A percentile compares a stretch with the other conserved stretches of the same genome.
Evolutionary conservation across 2,888 invertebrate genomes (phyloP).

Genomic region (Drosophila pseudotalamancana): DNA sequence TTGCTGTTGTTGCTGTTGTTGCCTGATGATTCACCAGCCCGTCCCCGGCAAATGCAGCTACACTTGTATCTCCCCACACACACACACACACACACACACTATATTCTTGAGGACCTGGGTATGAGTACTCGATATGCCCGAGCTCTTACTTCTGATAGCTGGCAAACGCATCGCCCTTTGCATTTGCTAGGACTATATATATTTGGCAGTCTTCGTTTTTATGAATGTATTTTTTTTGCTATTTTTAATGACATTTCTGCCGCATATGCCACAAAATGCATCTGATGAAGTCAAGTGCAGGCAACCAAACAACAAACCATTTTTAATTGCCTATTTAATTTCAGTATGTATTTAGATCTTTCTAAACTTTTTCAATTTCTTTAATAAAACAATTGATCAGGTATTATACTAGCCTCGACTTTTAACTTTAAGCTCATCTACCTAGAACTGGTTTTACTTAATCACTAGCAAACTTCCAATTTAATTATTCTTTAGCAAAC

Average conservation of each 20-base stretch:
- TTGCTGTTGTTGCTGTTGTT: slow-evolving; percentile 6
- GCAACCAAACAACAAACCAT: not conserved
- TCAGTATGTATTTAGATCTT: no score
- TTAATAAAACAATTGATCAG: no score
- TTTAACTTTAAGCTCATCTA: no score
- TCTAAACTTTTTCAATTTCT: no score
- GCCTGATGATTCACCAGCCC: slow-evolving; percentile 48
- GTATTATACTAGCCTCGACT: no score
- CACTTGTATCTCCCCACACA: slow-evolving; percentile 23
- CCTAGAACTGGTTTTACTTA: no score
- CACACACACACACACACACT: slow-evolving; percentile 2
- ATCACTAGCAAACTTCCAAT: no score
- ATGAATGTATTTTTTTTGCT: slow-evolving; percentile 67
- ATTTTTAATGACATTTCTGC: slow-evolving; percentile 48
- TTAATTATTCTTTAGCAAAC: no score
- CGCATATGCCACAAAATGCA: slow-evolving; percentile 26
- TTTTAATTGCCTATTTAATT: not conserved
- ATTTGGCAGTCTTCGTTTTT: slow-evolving; percentile 46
- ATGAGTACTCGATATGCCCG: slow-evolving; percentile 1
- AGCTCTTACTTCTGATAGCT: slow-evolving; percentile 23
- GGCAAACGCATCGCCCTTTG: slow-evolving; percentile 45
- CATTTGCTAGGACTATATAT: slow-evolving; percentile 38
- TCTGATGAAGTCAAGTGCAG: slow-evolving; percentile 46
- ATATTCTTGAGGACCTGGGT: slow-evolving; percentile 15
- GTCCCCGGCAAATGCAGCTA: slow-evolving; percentile 54